Conservation (phyloP, 92 coral and sea anemone genomes). For the Zoanthus gigantus region DNA sequence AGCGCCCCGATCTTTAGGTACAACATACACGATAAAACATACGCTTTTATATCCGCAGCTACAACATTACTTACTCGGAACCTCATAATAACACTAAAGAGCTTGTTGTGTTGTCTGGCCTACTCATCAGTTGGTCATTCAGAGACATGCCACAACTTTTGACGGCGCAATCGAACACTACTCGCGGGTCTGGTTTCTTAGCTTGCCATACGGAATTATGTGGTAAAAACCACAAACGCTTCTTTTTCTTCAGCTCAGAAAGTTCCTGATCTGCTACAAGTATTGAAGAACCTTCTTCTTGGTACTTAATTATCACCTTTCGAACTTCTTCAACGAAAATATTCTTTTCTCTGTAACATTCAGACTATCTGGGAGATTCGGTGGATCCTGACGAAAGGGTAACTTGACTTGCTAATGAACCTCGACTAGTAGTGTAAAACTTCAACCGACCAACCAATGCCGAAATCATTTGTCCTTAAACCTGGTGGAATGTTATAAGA, state of each 20-base stretch:
- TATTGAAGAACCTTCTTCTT: constrained; percentile 39
- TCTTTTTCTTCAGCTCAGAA: constrained; percentile 17
- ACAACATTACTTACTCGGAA: constrained; percentile 31
- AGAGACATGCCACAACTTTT: constrained; percentile 31
- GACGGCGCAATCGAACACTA: constrained; percentile 36
- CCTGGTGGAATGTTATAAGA: constrained; percentile 65
- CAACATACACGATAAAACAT: constrained; percentile 40
- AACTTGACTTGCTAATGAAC: constrained; percentile 13
- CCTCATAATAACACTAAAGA: constrained; percentile 36
- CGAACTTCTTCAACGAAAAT: constrained; percentile 11
- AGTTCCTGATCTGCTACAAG: constrained; percentile 23
- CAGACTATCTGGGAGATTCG: constrained; percentile 28
- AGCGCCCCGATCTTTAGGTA: constrained; percentile 35
- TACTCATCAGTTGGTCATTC: constrained; percentile 20
- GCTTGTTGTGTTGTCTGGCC: constrained; percentile 39
- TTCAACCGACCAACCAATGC: constrained; percentile 20
- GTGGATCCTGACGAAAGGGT: constrained; percentile 33
- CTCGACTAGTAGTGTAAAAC: constrained; percentile 6
- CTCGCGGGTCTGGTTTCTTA: constrained; percentile 15
- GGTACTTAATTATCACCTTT: constrained; percentile 21
- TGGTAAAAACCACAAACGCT: constrained; percentile 16
- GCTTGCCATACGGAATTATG: constrained; percentile 35
- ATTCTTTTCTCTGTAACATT: constrained; percentile 26
- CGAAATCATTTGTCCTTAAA: constrained; percentile 12
- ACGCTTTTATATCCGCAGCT: constrained; percentile 30